Base-by-base conservation (phyloP, 2,113 vertebrate species). In the Crocuta crocuta region DNA sequence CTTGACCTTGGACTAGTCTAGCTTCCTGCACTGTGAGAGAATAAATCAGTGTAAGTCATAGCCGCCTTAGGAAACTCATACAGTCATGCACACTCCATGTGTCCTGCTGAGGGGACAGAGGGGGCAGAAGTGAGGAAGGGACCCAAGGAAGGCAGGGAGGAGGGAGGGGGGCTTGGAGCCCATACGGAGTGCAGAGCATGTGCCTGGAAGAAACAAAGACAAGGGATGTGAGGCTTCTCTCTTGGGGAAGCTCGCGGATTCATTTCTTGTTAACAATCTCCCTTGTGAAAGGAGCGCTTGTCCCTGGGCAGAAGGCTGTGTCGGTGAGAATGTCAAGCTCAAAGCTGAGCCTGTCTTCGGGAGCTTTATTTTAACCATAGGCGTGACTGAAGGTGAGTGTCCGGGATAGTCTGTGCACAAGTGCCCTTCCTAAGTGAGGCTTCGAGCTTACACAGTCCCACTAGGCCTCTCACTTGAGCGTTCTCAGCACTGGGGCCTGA, bases 21-120 rank as follows among this genome's bases (percentile, higher is more conserved):
- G 74, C 43, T 28, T 35, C 53, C 31, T 74, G 70, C 48, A 33
- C 58, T 9, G 2, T 8, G 23, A 33, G 31, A 33, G 28, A 26
- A 39, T 2, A 16, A 13, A 35, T 4, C 0, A 0, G 1, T 6
- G 5, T 7, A 0, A 5, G 17, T 79, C 74, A 48, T 31, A 48
- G 65, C 65, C 21, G 48, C 88, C 31, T 35, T 15, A 5, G 28
- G 26, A 12, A 43, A 19, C 12, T 31, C 9, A 21, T 5, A 7
- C 19, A 1, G 31, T 23, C 55, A 10, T 12, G 12, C n/a, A 8
- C 7, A 2, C 5, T 0, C 43, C 45, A 5, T 2, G 3, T 1
- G 11, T 7, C 11, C 7, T n/a, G 50, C 7, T 3, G 24, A 26
- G 33, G n/a, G n/a, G n/a, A 82, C 0, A 33, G 0, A 58, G n/a